Evolutionary conservation across 2,888 invertebrate genomes (phyloP).

Genomic region (Tipula unca): DNA sequence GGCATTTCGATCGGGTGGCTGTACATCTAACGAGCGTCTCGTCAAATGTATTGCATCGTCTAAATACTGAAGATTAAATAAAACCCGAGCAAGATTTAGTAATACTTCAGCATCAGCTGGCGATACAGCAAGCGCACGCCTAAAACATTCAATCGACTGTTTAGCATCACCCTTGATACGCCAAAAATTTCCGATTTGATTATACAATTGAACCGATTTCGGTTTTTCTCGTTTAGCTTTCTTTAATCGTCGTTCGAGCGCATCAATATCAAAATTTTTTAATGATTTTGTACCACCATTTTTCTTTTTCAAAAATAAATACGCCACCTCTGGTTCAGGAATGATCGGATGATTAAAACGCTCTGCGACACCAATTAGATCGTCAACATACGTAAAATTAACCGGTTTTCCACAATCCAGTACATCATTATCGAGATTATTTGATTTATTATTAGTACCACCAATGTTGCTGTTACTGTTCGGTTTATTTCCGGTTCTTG

Average conservation of each 20-base stretch:
- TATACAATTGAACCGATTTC: conserved; percentile 74
- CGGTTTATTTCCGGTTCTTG: conserved; percentile 24
- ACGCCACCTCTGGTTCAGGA: conserved; percentile 73
- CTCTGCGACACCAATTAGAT: conserved; percentile 75
- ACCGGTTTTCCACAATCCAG: conserved; percentile 78
- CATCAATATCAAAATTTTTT: conserved; percentile 64
- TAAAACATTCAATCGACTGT: conserved; percentile 82
- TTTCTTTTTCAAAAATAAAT: conserved; percentile 58
- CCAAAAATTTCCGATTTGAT: conserved; percentile 89
- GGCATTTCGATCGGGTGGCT: conserved; percentile 74
- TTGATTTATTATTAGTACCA: conserved; percentile 35
- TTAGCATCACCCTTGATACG: conserved; percentile 80
- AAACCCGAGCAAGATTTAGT: conserved; percentile 72
- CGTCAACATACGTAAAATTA: conserved; percentile 83
- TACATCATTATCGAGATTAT: conserved; percentile 48
- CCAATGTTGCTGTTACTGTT: conserved; percentile 41
- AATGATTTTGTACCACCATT: conserved; percentile 43
- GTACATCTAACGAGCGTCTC: conserved; percentile 73
- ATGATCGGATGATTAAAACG: conserved; percentile 73
- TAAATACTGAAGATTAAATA: conserved; percentile 78
- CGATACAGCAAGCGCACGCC: conserved; percentile 73
- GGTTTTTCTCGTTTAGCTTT: conserved; percentile 77
- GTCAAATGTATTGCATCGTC: conserved; percentile 87
- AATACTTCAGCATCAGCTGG: conserved; percentile 82
- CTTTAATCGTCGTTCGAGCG: conserved; percentile 62